Evolutionary conservation across 2,888 invertebrate genomes (phyloP).

Genomic region (Lasius platythorax): DNA sequence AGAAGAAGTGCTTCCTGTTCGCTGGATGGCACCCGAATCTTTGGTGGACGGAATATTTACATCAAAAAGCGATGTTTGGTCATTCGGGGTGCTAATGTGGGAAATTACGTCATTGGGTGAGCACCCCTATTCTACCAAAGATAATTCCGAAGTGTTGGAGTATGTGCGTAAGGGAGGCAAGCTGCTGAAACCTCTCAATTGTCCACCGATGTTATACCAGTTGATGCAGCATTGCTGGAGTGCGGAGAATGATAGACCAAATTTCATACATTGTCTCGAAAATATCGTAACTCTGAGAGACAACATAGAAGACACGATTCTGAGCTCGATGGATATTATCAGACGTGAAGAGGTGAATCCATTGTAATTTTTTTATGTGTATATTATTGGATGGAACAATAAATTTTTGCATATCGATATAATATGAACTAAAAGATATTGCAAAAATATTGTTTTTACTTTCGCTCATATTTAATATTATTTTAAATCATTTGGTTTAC

Average conservation of each 20-base stretch:
- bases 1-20: conserved; percentile 93
- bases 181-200: conserved; percentile 93
- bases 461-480: neutral
- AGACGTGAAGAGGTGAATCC: too few species aligned
- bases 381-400: too few species aligned
- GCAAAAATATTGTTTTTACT: too few species aligned
- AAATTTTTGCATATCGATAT: too few species aligned
- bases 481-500: neutral
- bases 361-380: too few species aligned
- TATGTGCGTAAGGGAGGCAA: conserved; percentile 96
- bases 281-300: conserved; percentile 80
- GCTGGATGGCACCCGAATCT: conserved; percentile 99
- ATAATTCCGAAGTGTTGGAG: conserved; percentile 96
- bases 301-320: conserved; percentile 79
- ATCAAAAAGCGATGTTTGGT: too few species aligned
- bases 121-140: conserved; percentile 97
- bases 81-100: too few species aligned
- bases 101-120: conserved; percentile 98
- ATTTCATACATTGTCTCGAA: conserved; percentile 93
- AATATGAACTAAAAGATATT: too few species aligned
- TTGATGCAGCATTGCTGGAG: conserved; percentile 96
- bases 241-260: conserved; percentile 93
- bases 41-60: too few species aligned
- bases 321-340: conserved; percentile 81
- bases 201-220: conserved; percentile 93